These are phyloP conservation scores for Ischnus inquisitorius DNA, from an alignment of 2,888 invertebrate species.

Conservation along the genomic window DNA sequence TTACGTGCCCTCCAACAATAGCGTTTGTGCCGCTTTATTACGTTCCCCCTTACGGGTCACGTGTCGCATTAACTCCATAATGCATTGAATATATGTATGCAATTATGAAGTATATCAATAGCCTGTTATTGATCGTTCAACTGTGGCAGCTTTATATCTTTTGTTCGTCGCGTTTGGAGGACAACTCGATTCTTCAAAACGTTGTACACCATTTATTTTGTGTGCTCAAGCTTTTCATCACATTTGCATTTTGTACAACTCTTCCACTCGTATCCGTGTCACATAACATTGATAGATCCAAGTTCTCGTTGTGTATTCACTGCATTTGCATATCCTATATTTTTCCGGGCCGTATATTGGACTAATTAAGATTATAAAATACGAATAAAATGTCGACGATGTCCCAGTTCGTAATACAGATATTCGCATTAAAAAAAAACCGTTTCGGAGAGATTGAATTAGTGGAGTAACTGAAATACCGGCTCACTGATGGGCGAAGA, in stretches of 20 bases:
- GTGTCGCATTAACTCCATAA: conserved; percentile 63
- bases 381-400: too few relatives aligned
- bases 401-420: too few relatives aligned
- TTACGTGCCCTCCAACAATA: conserved; percentile 59
- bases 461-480: too few relatives aligned
- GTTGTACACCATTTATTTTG: not conserved
- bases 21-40: conserved; percentile 60
- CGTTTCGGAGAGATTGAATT: too few relatives aligned
- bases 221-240: not conserved
- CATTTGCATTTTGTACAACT: conserved; percentile 46
- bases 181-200: conserved; percentile 7
- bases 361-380: too few relatives aligned
- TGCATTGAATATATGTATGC: conserved; percentile 56
- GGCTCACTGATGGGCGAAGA: too few relatives aligned
- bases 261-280: not conserved
- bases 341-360: not conserved
- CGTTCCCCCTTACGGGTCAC: conserved; percentile 50
- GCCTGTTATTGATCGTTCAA: conserved; percentile 53
- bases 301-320: not conserved
- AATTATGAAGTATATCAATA: conserved; percentile 56
- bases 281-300: not conserved
- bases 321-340: not conserved
- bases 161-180: conserved; percentile 45
- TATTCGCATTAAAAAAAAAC: too few relatives aligned
- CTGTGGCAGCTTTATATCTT: conserved; percentile 7